These are phyloP conservation scores for Todiramphus saurophagus DNA, from an alignment of 2,113 vertebrate species.

Conservation along the genomic window DNA sequence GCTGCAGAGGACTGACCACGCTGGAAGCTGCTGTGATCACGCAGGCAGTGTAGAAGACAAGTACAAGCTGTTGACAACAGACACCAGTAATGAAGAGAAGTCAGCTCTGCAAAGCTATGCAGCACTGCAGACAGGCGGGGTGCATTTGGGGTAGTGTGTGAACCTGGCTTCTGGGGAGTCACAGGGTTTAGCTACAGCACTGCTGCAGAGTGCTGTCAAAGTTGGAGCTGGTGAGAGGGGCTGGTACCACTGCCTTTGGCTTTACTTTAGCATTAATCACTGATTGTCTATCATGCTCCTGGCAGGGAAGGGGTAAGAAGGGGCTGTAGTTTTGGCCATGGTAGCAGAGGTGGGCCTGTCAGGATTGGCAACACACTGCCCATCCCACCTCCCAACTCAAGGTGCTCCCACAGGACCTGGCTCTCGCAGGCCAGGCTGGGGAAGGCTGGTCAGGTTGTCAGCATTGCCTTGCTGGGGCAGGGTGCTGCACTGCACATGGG, in stretches of 20 bases:
- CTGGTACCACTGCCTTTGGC: background rate
- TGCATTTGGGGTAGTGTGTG: background rate
- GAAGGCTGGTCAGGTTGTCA: background rate
- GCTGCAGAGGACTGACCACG: background rate
- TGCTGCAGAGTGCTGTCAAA: background rate
- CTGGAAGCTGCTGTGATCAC: background rate
- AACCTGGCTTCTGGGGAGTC: background rate
- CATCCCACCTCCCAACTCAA: fast-evolving
- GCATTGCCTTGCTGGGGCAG: background rate
- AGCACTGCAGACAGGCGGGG: background rate
- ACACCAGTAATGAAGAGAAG: background rate
- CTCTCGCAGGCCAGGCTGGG: background rate
- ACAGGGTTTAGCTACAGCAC: background rate
- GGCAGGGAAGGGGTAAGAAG: background rate
- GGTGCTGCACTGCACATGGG: background rate
- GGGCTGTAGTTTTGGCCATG: background rate
- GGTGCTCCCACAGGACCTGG: fast-evolving
- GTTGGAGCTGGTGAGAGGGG: background rate
- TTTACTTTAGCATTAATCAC: background rate
- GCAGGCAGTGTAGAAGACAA: fast-evolving
- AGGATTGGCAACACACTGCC: background rate
- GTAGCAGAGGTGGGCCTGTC: background rate
- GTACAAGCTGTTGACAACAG: background rate
- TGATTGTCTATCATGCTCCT: background rate
- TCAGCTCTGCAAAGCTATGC: background rate